These are phyloP conservation scores for Nothobranchius furzeri DNA, from an alignment of 2,113 vertebrate species.

Conservation along the genomic window DNA sequence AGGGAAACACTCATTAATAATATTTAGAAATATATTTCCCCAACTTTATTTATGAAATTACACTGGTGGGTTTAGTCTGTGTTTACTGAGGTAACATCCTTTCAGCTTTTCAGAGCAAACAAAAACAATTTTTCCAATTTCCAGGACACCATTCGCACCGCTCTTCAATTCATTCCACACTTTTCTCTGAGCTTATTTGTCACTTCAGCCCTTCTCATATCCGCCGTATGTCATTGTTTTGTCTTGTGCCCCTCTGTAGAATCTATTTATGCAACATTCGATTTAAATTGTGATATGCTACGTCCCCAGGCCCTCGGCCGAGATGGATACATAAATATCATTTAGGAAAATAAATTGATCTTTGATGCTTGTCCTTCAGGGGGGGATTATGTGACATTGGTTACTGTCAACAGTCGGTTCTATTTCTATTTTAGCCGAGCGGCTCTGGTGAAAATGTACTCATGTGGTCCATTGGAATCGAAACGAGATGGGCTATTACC, in stretches of 20 bases:
- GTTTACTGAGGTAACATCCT: not conserved
- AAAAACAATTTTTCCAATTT: conserved; percentile 23
- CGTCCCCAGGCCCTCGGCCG: conserved; percentile 47
- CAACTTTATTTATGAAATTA: conserved; percentile 7
- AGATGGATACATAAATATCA: conserved; percentile 71
- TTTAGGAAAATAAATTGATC: conserved; percentile 78
- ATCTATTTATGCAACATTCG: conserved; percentile 64
- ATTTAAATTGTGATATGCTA: conserved; percentile 63
- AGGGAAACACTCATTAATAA: conserved; percentile 30
- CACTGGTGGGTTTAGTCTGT: not conserved
- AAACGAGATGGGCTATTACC: conserved; percentile 71
- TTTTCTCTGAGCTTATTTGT: conserved; percentile 46
- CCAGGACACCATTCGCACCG: conserved; percentile 17
- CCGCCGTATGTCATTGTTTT: conserved; percentile 37
- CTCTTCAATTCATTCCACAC: conserved; percentile 41
- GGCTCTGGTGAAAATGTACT: conserved; percentile 67
- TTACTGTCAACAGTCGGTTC: conserved; percentile 75
- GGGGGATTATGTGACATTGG: conserved; percentile 74
- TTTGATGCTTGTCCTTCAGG: conserved; percentile 77
- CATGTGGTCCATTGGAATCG: conserved; percentile 60
- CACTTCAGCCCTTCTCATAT: conserved; percentile 24
- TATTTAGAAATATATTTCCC: conserved; percentile 21
- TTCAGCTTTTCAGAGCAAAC: conserved; percentile 11
- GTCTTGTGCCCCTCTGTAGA: conserved; percentile 47
- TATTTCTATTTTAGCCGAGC: conserved; percentile 70